Evolutionary conservation across 2,888 invertebrate genomes (phyloP).

Genomic region (Amphipoea oculea): DNA sequence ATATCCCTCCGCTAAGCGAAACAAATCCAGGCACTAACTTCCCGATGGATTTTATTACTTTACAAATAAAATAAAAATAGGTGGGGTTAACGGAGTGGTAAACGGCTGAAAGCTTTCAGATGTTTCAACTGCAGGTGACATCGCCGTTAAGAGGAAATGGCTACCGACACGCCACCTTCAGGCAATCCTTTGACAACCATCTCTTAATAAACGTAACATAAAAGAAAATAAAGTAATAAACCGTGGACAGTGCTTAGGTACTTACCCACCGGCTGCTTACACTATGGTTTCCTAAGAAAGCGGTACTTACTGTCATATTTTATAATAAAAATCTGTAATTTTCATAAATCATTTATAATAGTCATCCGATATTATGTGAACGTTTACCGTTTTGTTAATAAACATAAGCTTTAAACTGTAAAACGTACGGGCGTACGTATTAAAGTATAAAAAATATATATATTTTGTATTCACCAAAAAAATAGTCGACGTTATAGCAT

Average conservation of each 20-base stretch:
- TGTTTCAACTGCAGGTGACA: slow-evolving; percentile 78
- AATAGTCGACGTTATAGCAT: background rate
- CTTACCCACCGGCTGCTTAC: background rate
- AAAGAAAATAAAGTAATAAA: slow-evolving; percentile 48
- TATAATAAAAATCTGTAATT: background rate
- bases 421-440: too few relatives aligned
- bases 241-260: slow-evolving; percentile 16
- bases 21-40: slow-evolving; percentile 50
- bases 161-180: slow-evolving; percentile 72
- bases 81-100: slow-evolving; percentile 80
- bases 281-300: background rate
- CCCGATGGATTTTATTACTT: slow-evolving; percentile 54
- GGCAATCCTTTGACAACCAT: slow-evolving; percentile 57
- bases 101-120: slow-evolving; percentile 86
- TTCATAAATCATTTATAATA: background rate
- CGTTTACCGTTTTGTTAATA: background rate
- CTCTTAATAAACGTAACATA: slow-evolving; percentile 52
- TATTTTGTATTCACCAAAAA: background rate
- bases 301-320: background rate
- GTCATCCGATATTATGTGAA: too few relatives aligned
- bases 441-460: background rate
- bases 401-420: background rate
- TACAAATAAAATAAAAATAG: slow-evolving; percentile 69
- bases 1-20: slow-evolving; percentile 19
- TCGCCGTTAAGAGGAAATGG: slow-evolving; percentile 77